Percentiles rank a stretch among this genome's conserved stretches.
phyloP scores from a whole-genome alignment of 2,797 vertebrate genomes.

The Oryzias sinensis region DNA sequence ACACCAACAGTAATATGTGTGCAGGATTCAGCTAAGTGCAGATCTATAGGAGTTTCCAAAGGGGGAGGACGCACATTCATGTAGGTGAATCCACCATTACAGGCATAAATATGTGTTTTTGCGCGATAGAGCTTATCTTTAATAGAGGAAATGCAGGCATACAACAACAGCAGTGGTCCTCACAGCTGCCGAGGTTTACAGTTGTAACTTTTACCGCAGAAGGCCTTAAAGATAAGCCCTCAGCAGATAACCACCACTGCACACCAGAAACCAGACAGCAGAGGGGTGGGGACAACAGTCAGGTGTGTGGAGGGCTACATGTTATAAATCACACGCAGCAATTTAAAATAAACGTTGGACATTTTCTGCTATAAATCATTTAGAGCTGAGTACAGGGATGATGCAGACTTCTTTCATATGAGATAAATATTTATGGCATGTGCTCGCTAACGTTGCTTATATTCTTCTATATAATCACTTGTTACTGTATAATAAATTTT shows the following conservation, averaged over 20 bases:
- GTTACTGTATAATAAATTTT: no score
- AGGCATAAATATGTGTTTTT: constrained; percentile 22
- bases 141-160: constrained; percentile 39
- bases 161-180: constrained; percentile 35
- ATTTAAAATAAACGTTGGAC: constrained; percentile 40
- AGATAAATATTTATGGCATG: constrained; percentile 16
- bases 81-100: background rate
- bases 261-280: constrained; percentile 29
- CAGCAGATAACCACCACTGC: constrained; percentile 40
- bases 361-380: constrained; percentile 43
- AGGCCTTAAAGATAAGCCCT: constrained; percentile 61
- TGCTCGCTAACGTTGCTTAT: constrained; percentile 3
- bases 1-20: constrained; percentile 36
- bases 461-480: no score
- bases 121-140: constrained; percentile 45
- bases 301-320: constrained; percentile 38
- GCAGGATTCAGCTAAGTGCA: constrained; percentile 27
- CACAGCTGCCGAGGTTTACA: constrained; percentile 39
- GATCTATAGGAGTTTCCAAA: constrained; percentile 11
- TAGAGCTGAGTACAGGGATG: constrained; percentile 1
- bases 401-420: constrained; percentile 22
- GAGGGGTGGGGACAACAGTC: constrained; percentile 22
- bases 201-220: constrained; percentile 48
- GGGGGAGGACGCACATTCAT: constrained; percentile 17
- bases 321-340: constrained; percentile 55